Conservation (phyloP, 2,888 invertebrate genomes). For the Heliothis peltigera region DNA sequence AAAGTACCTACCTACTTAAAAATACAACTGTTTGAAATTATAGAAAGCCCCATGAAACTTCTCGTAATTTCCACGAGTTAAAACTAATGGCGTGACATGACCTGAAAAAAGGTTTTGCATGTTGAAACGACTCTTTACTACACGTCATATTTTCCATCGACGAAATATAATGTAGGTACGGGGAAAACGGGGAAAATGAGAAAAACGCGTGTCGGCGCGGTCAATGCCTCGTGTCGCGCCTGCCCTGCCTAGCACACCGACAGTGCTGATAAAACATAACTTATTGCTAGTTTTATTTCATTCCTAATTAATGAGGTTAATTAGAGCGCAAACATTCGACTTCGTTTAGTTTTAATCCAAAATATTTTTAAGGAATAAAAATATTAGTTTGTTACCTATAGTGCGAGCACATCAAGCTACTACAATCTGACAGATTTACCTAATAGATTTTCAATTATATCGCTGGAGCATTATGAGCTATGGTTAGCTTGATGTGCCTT, state of each 20-base stretch:
- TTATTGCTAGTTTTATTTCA: slow-evolving; percentile 27
- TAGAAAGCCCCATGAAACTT: slow-evolving; percentile 25
- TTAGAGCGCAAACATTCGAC: slow-evolving; percentile 37
- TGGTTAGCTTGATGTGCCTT: too few species aligned
- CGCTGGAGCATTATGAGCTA: too few species aligned
- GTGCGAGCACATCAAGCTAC: too few species aligned
- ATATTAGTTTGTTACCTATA: not conserved
- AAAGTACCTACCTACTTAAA: not conserved
- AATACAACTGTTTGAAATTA: slow-evolving; percentile 1
- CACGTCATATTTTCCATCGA: slow-evolving; percentile 69
- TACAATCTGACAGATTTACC: too few species aligned
- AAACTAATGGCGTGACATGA: slow-evolving; percentile 62
- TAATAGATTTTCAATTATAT: too few species aligned
- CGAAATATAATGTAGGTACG: slow-evolving; percentile 59
- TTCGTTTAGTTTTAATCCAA: slow-evolving; percentile 11
- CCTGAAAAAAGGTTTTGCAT: slow-evolving; percentile 77
- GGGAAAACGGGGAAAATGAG: slow-evolving; percentile 63
- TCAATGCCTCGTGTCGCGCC: slow-evolving; percentile 64
- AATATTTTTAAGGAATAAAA: not conserved
- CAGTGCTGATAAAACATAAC: slow-evolving; percentile 39
- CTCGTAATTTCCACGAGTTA: slow-evolving; percentile 40
- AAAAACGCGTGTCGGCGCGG: slow-evolving; percentile 72
- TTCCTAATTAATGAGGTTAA: slow-evolving; percentile 30
- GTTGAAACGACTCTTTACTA: slow-evolving; percentile 70
- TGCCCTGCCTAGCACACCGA: slow-evolving; percentile 30